Evolutionary conservation across 2,888 invertebrate species (phyloP), one percentile per base, ranked within the genome.

Genomic region (Pherbina coryleti): DNA sequence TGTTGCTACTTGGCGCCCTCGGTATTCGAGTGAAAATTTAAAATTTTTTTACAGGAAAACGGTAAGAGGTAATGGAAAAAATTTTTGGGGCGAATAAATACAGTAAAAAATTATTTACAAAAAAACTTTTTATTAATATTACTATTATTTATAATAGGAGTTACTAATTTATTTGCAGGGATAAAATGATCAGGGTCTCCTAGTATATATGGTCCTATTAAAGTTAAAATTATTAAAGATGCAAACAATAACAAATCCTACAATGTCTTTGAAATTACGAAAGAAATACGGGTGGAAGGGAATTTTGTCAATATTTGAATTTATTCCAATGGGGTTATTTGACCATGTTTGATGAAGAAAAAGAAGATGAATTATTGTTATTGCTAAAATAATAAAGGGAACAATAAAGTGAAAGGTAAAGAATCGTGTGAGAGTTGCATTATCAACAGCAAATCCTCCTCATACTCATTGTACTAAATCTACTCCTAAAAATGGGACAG

Each of bases 351-450:
- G 91, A 84, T 94, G 94, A 1, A 94, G 76, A 84, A 93, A 93
- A 84, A 92, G 79, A 88, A 94, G 85, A 82, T 95, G 94, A 84
- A 94, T 91, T 88, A 93, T 91, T 5, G 7, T 7, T 53, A 53
- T 53, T 53, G 53, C 53, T 53, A 53, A 53, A n/a, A 53, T n/a
- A 53, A 53, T 53, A 53, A 53, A 87, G n/a, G n/a, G n/a, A n/a
- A n/a, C n/a, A n/a, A n/a, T n/a, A n/a, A n/a, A n/a, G n/a, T 95
- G 94, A 66, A 95, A 91, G 0, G 93, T 92, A 87, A 93, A 95
- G 78, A 86, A 95, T 90, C 94, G 94, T n/a, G 92, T 94, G 90
- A 95, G 85, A 0, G 95, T 95, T 0, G 94, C 92, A 84, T 94
- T 94, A 89, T 93, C 92, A 22, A 95, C 93, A 0, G 93, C 92